A percentile compares a stretch with the other conserved stretches of the same genome.
Conservation (phyloP, 2,113 vertebrate species). For the Phalacrocorax carbo region DNA sequence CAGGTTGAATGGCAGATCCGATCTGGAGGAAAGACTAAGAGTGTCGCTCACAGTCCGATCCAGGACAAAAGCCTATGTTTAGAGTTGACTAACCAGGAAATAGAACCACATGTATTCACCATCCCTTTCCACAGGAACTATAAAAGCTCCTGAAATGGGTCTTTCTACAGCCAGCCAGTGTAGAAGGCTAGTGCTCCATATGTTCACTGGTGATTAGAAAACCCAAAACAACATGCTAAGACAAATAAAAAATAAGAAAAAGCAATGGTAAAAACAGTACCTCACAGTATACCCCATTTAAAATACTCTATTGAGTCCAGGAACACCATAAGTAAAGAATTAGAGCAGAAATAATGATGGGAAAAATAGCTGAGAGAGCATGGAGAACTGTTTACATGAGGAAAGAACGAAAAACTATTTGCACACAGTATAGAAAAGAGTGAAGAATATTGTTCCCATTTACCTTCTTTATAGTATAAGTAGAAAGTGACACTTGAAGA, state of each 20-base stretch:
- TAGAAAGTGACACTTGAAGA: background rate
- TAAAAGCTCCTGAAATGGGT: background rate
- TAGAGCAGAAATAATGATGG: background rate
- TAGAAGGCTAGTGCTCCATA: background rate
- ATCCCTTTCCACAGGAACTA: background rate
- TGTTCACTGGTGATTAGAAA: background rate
- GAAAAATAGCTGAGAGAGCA: background rate
- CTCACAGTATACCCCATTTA: background rate
- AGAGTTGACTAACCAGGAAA: background rate
- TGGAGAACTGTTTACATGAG: background rate
- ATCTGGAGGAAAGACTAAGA: background rate
- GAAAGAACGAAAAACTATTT: background rate
- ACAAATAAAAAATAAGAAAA: background rate
- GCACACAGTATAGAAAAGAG: background rate
- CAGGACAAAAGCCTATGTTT: background rate
- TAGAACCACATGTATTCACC: accelerated
- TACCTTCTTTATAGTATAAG: background rate
- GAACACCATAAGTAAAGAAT: background rate
- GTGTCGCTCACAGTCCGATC: background rate
- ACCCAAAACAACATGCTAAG: background rate
- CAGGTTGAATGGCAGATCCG: background rate
- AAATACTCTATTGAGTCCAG: background rate
- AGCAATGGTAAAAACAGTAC: background rate
- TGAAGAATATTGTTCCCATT: background rate
- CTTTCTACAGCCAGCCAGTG: background rate